phyloP scores from a whole-genome alignment of 2,797 vertebrate species.

The Echiichthys vipera region DNA sequence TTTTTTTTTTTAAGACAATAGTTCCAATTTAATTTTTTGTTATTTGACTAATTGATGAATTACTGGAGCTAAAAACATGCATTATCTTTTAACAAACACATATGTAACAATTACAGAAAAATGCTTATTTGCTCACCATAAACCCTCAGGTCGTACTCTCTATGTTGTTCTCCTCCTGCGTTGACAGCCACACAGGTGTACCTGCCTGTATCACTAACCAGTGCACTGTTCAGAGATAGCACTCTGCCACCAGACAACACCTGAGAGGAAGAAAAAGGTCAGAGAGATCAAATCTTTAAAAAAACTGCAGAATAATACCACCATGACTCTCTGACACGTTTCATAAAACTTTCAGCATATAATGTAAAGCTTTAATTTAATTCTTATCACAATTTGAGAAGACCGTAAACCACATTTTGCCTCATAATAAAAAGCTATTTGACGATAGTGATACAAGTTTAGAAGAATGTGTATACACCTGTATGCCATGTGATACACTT shows the following conservation, averaged over 20 bases:
- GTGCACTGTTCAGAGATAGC: conserved; percentile 88
- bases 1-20: too few species aligned
- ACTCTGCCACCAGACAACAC: conserved; percentile 90
- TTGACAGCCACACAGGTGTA: conserved; percentile 96
- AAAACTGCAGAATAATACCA: not conserved
- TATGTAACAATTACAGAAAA: not conserved
- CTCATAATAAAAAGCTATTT: not conserved
- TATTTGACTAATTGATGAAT: too few species aligned
- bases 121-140: conserved; percentile 86
- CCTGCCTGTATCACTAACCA: conserved; percentile 91
- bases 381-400: not conserved
- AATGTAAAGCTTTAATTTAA: not conserved
- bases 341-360: not conserved
- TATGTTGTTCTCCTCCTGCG: conserved; percentile 93
- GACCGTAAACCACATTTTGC: not conserved
- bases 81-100: too few species aligned
- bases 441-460: not conserved
- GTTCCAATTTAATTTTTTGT: too few species aligned
- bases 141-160: conserved; percentile 89
- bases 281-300: not conserved
- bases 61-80: too few species aligned
- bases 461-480: conserved; percentile 81
- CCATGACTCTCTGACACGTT: not conserved
- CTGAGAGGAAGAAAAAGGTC: conserved; percentile 71
- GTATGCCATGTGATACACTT: conserved; percentile 89